Evolutionary conservation across 2,888 invertebrate species (phyloP), one percentile per base, ranked within the genome.

Genomic region (Plagodis dolabraria): DNA sequence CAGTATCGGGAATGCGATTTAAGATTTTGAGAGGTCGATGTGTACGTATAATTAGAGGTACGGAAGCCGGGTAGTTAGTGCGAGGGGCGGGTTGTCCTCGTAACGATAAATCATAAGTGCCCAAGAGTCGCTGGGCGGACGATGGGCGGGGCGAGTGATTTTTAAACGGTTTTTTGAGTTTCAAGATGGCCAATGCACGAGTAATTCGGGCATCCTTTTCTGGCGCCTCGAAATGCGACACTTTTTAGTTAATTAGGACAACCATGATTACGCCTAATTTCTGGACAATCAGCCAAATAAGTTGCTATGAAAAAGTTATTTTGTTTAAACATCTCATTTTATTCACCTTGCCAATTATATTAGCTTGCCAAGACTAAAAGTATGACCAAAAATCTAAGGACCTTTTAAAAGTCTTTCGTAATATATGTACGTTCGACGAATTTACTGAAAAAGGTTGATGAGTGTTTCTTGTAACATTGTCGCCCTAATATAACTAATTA

Each of bases 91-190:
- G 87, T 83, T 90, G 91, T 89, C 90, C 85, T 83, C 83, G 82
- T 80, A 76, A 80, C 86, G 87, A 92, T 92, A 92, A 91, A 92
- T 92, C 92, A 92, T 92, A 92, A 89, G 91, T 88, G 89, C 85
- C 83, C 87, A 81, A 78, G 85, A 87, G 83, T 81, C 79, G 76
- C 80, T 85, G 90, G 91, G 89, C 91, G 90, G 86, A 82, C 80
- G 74, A 83, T 83, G 85, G 92, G 92, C 87, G 92, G 90, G 76
- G 92, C 92, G 84, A 91, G 80, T 87, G 85, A 89, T 86, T 91
- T 91, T 91, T 91, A 91, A 92, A 91, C 89, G 86, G 89, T 92
- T 92, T 92, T 92, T 92, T 91, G 89, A 89, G 87, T 85, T 83
- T 81, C 78, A 75, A 78, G 70, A 76, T 83, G 84, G 82, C 92